These are phyloP conservation scores for Tetanocera ferruginea DNA, from an alignment of 2,888 invertebrate genomes.

Conservation along the genomic window DNA sequence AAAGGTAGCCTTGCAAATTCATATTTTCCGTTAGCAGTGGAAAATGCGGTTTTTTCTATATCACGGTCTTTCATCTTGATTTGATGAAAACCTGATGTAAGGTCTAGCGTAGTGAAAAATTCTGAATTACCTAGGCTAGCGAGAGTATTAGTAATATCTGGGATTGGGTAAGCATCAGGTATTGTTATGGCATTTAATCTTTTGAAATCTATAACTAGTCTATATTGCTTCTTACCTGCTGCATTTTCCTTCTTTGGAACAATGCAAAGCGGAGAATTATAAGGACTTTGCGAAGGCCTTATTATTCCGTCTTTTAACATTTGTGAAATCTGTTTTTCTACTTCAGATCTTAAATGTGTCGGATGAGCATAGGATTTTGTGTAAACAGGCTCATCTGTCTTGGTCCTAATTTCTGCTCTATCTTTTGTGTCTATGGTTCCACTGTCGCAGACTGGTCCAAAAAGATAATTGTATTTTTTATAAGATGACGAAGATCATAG, in stretches of 20 bases:
- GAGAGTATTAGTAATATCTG: conserved; percentile 17
- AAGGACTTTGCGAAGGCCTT: too few relatives aligned
- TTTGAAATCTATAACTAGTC: conserved; percentile 30
- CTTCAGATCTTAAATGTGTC: conserved; percentile 3
- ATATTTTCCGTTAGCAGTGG: neutral
- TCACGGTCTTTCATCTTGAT: too few relatives aligned
- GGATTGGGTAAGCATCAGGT: conserved; percentile 26
- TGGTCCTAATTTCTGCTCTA: too few relatives aligned
- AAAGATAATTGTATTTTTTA: neutral
- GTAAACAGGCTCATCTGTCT: neutral
- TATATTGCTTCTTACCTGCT: too few relatives aligned
- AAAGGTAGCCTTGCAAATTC: neutral
- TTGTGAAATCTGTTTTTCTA: conserved; percentile 33
- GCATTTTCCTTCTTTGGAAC: too few relatives aligned
- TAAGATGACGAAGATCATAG: neutral
- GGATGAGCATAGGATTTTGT: neutral
- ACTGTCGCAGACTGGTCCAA: neutral
- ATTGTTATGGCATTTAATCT: conserved; percentile 22
- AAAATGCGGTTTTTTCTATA: neutral
- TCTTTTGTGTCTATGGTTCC: too few relatives aligned
- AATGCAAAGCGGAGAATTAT: too few relatives aligned
- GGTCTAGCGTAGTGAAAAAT: too few relatives aligned
- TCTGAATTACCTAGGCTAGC: neutral
- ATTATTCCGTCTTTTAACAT: conserved; percentile 29
- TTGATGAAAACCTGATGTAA: too few relatives aligned